Base-by-base conservation (phyloP, 2,797 vertebrate species). In the Sorex maritimensis region DNA sequence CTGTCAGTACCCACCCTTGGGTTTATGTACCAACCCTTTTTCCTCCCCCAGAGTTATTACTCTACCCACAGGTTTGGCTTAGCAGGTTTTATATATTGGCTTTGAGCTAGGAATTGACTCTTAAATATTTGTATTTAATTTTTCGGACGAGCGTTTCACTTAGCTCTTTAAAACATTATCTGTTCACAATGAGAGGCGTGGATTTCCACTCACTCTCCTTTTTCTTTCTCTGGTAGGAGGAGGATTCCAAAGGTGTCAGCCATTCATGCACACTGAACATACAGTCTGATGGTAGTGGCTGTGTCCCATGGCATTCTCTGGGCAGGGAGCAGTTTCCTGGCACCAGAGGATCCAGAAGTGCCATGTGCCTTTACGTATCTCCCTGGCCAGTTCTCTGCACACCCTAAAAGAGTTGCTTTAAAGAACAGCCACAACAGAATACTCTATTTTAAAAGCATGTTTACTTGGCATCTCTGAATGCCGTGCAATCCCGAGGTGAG, bases 381-480 rank as follows among this genome's bases (percentile, higher is more conserved):
- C 88, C n/a, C 41, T 95, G 92, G 44, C 87, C 75, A 52, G 26
- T 86, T 91, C 84, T 58, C 69, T 90, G 80, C 23, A 11, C 86
- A 94, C 67, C 90, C 63, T 7, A 90, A 41, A 87, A 92, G 8
- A 95, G 74, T 9, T 46, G 58, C 30, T 88, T 95, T 79, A 24
- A 84, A 96, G 93, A 89, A 13, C 24, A 91, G 65, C 23, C 30
- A 41, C n/a, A 12, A 68, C 44, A n/a, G 87, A 91, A 10, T 1
- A 8, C 19, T 49, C 11, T 5, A 0, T n/a, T 94, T 91, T 82
- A 83, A 83, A 95, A 95, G 44, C 55, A 11, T 92, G 79, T 92
- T 93, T 88, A 17, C 75, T 93, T 89, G 86, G 93, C 92, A 28
- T 93, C 80, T 93, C 0, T 80, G 81, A 93, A 75, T 14, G 68